Conservation (phyloP, 2,888 invertebrate genomes). For the Myathropa florea region DNA sequence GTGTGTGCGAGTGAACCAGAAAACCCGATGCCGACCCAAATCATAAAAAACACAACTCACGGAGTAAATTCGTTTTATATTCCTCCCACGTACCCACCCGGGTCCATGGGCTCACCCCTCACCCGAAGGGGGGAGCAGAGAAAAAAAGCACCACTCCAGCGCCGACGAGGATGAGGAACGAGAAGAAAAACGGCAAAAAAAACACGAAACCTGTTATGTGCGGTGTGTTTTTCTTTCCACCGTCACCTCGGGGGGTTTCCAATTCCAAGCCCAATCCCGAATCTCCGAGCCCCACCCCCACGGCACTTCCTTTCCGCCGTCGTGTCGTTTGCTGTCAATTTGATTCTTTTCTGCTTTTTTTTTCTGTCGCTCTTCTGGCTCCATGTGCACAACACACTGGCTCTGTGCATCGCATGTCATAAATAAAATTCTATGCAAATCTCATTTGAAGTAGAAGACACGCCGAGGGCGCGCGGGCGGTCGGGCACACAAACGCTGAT, state of each 20-base stretch:
- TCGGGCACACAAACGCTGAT: constrained; percentile 15
- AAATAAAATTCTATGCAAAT: constrained; percentile 70
- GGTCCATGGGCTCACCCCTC: constrained; percentile 23
- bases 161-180: neutral
- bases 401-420: constrained; percentile 65
- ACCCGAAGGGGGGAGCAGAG: neutral
- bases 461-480: neutral
- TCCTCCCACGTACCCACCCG: constrained; percentile 58
- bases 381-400: constrained; percentile 39
- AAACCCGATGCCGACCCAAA: constrained; percentile 52
- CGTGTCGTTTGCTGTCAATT: constrained; percentile 4
- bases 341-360: neutral
- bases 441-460: constrained; percentile 42
- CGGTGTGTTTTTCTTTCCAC: constrained; percentile 61
- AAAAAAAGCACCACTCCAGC: neutral
- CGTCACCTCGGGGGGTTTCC: constrained; percentile 34
- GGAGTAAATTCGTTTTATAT: constrained; percentile 70
- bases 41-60: constrained; percentile 64
- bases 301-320: neutral
- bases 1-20: constrained; percentile 35
- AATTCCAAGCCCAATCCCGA: constrained; percentile 2
- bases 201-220: constrained; percentile 58
- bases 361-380: constrained; percentile 7
- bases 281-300: neutral
- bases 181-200: constrained; percentile 1